Evolutionary conservation across 2,797 vertebrate genomes (phyloP), one percentile per base, ranked within the genome.

Genomic region (Lithobates sylvaticus): DNA sequence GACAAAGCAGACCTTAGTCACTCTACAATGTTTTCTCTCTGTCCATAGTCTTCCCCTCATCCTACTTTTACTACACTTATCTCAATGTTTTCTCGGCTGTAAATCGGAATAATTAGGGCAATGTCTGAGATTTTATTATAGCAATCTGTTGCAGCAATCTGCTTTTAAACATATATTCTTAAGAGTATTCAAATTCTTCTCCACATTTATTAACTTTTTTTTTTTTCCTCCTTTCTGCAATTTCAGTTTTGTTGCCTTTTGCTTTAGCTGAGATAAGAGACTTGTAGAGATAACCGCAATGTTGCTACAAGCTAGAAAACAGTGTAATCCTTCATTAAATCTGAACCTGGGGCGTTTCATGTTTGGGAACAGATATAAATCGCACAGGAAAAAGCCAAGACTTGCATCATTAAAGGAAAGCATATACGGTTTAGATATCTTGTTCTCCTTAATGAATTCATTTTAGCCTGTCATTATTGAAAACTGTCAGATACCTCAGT

Each of bases 321-420:
- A 70, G 36, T 47, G 61, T 83, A 76, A 86, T 82, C 68, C 85
- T 82, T 86, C 85, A 86, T 86, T 86, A 86, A 83, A 78, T 73
- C 39, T 26, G 32, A 86, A 71, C 73, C 79, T 86, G 47, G 73
- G 80, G 80, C 10, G 47, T 65, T 83, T 83, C 54, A 86, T 78
- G 74, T 83, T 83, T 72, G 74, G 50, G 68, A 72, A 72, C 16
- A 39, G 74, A 76, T 44, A 86, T 72, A 82, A 82, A 83, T 68
- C 26, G 54, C 85, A 77, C 74, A 86, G 74, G 54, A 67, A 47
- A 73, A 76, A 47, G 75, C 68, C 67, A 58, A 36, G 44, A 81
- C 12, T 72, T 82, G 36, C 44, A 75, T 61, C 73, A 82, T 77
- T 69, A 86, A 86, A 82, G 18, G 18, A 10, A 65, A 42, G 67